Evolutionary conservation across 2,113 vertebrate species (phyloP).

Genomic region (Oxygymnocypris stewartii): DNA sequence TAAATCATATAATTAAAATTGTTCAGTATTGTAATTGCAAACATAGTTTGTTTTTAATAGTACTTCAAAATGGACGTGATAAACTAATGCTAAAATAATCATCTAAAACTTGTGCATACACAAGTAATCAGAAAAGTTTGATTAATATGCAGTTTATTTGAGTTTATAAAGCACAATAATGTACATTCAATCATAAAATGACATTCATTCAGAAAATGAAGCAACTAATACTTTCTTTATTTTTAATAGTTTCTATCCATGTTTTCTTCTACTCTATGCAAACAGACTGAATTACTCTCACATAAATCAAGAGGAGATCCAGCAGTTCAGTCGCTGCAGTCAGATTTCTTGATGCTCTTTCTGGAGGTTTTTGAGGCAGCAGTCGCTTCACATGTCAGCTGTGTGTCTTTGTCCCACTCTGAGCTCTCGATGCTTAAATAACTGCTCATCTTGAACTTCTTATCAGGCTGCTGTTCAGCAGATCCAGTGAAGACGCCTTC

Average conservation of each 20-base stretch:
- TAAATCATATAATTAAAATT: too few relatives aligned
- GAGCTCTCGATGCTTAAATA: slow-evolving; percentile 10
- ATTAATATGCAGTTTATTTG: background rate
- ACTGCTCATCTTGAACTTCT: slow-evolving; percentile 26
- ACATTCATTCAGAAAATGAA: background rate
- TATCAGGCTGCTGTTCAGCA: slow-evolving; percentile 53
- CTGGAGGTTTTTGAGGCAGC: background rate
- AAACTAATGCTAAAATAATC: too few relatives aligned
- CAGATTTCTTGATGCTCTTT: slow-evolving; percentile 17
- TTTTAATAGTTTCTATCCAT: background rate
- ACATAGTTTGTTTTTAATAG: too few relatives aligned
- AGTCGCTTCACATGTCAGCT: slow-evolving; percentile 14
- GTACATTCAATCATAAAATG: background rate
- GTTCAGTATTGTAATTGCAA: too few relatives aligned
- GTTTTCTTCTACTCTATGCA: too few relatives aligned
- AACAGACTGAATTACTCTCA: too few relatives aligned
- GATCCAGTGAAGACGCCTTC: slow-evolving; percentile 64
- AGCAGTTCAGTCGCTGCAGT: background rate
- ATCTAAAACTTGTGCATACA: background rate
- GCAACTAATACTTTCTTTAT: background rate
- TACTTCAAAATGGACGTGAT: too few relatives aligned
- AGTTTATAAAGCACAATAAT: too few relatives aligned
- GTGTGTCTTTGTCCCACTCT: slow-evolving; percentile 18
- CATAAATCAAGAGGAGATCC: too few relatives aligned
- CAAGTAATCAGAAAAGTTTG: background rate